A percentile compares a stretch with the other conserved stretches of the same genome.
Conservation (phyloP, 2,113 vertebrate species). For the Perca flavescens region DNA sequence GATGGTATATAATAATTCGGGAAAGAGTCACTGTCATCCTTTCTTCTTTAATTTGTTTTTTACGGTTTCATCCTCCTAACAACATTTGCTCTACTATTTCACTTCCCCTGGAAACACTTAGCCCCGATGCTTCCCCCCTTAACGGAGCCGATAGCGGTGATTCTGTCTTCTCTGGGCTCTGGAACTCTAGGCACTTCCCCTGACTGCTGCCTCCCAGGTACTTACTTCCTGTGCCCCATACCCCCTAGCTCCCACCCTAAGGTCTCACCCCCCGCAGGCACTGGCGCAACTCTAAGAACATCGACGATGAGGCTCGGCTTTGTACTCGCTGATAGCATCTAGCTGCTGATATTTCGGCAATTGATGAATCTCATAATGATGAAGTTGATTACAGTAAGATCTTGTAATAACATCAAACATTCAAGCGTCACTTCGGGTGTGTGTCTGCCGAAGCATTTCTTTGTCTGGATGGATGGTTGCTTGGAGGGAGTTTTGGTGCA, state of each 20-base stretch:
- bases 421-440: neutral
- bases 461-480: constrained; percentile 51
- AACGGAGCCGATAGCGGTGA: constrained; percentile 69
- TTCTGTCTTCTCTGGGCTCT: constrained; percentile 59
- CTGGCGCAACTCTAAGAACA: constrained; percentile 77
- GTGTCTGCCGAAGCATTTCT: constrained; percentile 38
- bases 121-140: constrained; percentile 54
- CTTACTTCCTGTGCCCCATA: constrained; percentile 77
- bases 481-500: constrained; percentile 55
- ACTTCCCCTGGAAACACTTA: constrained; percentile 70
- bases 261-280: constrained; percentile 67
- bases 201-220: constrained; percentile 74
- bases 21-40: neutral
- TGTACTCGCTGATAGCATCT: constrained; percentile 50
- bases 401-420: neutral
- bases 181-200: constrained; percentile 80
- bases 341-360: constrained; percentile 26
- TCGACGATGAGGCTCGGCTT: constrained; percentile 35
- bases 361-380: constrained; percentile 11
- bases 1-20: neutral
- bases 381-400: neutral
- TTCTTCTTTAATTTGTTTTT: constrained; percentile 8
- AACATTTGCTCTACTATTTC: constrained; percentile 51
- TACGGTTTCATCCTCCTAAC: constrained; percentile 45
- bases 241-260: constrained; percentile 72